phyloP scores from a whole-genome alignment of 2,113 vertebrate species.

The Leucosticte australis region DNA sequence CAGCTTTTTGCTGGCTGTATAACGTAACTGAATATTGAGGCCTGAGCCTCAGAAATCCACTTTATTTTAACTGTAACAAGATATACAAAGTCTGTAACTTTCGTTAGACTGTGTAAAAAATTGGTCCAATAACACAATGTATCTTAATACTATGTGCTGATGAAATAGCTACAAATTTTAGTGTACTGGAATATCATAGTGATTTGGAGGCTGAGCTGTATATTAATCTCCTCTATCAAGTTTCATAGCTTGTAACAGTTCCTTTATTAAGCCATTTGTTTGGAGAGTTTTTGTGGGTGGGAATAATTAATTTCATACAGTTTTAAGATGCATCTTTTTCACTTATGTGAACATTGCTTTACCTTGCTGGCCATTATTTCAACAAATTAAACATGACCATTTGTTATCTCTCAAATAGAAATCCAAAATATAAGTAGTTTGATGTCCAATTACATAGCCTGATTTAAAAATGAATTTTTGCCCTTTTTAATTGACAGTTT shows the following conservation, averaged over 20 bases:
- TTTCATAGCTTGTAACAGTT: conserved; percentile 5
- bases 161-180: conserved; percentile 11
- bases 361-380: conserved; percentile 31
- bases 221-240: background rate
- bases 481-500: conserved; percentile 17
- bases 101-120: background rate
- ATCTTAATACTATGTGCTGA: background rate
- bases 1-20: background rate
- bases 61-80: background rate
- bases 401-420: conserved; percentile 27
- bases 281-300: conserved; percentile 7
- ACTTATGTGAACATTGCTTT: background rate
- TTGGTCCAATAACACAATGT: background rate
- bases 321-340: background rate
- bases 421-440: conserved; percentile 5
- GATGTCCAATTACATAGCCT: background rate
- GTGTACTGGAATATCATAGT: background rate
- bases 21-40: conserved; percentile 1
- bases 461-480: background rate
- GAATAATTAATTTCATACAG: conserved; percentile 30
- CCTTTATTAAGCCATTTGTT: conserved; percentile 9
- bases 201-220: background rate
- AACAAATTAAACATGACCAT: conserved; percentile 39
- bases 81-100: background rate
- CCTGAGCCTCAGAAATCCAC: background rate